These are phyloP conservation scores for Lagria hirta DNA, from an alignment of 2,888 invertebrate genomes.

Conservation along the genomic window DNA sequence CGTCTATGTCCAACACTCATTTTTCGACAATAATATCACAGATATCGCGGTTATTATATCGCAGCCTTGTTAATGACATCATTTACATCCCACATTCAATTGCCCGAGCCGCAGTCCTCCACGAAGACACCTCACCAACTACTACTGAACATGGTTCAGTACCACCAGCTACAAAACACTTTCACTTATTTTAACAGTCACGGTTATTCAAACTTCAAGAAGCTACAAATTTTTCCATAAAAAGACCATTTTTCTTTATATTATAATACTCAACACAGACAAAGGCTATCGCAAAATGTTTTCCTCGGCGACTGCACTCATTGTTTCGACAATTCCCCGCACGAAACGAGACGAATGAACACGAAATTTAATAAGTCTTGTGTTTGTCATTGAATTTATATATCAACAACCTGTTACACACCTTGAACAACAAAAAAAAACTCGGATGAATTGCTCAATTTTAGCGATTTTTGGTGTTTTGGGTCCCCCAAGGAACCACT, in stretches of 20 bases:
- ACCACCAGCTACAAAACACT: conserved; percentile 13
- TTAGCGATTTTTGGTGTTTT: no score
- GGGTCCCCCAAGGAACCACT: no score
- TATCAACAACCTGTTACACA: conserved; percentile 21
- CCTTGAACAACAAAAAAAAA: conserved; percentile 20
- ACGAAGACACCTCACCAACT: conserved; percentile 1
- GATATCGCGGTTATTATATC: conserved; percentile 20
- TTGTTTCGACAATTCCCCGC: conserved; percentile 12
- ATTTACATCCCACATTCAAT: conserved; percentile 14
- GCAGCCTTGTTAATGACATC: conserved; percentile 14
- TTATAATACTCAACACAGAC: conserved; percentile 2
- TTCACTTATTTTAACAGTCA: conserved; percentile 17
- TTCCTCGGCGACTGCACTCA: conserved; percentile 8
- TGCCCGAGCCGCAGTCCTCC: background rate
- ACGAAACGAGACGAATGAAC: conserved; percentile 11
- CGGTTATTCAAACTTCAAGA: no score
- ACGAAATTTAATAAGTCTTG: conserved; percentile 8
- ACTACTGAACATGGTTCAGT: conserved; percentile 6
- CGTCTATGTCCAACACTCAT: conserved; percentile 37
- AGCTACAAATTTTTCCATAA: no score
- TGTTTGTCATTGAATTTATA: conserved; percentile 24
- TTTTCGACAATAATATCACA: conserved; percentile 21
- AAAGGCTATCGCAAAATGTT: conserved; percentile 3
- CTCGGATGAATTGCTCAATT: conserved; percentile 12
- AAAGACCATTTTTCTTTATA: no score